phyloP scores from a whole-genome alignment of 2,113 vertebrate genomes.

The Eonycteris spelaea region DNA sequence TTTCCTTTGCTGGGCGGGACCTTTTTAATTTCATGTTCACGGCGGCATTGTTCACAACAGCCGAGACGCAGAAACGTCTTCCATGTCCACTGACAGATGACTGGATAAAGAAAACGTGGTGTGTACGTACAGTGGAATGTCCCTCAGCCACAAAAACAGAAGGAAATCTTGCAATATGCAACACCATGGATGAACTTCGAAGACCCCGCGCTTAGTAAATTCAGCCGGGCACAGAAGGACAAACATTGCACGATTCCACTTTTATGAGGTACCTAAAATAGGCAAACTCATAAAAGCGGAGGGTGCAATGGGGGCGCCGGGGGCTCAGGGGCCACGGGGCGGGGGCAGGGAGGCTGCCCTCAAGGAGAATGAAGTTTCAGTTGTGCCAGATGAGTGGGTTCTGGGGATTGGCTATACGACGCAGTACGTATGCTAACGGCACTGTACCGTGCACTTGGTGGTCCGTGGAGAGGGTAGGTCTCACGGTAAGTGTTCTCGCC shows the following conservation, averaged over 20 bases:
- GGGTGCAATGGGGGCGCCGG: background rate
- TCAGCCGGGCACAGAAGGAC: background rate
- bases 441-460: fast-evolving
- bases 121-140: too few relatives aligned
- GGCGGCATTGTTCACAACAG: background rate
- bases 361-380: background rate
- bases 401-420: background rate
- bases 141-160: background rate
- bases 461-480: background rate
- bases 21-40: background rate
- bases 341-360: too few relatives aligned
- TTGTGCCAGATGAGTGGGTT: background rate
- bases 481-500: background rate
- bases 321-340: background rate
- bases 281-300: background rate
- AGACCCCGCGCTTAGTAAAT: background rate
- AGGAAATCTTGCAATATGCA: background rate
- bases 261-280: background rate
- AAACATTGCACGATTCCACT: background rate
- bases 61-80: background rate
- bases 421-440: fast-evolving
- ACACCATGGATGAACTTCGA: background rate
- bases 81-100: fast-evolving
- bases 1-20: background rate
- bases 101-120: too few relatives aligned